Evolutionary conservation across 2,797 vertebrate genomes (phyloP), one percentile per base, ranked within the genome.

Genomic region (Acanthiza pusilla): DNA sequence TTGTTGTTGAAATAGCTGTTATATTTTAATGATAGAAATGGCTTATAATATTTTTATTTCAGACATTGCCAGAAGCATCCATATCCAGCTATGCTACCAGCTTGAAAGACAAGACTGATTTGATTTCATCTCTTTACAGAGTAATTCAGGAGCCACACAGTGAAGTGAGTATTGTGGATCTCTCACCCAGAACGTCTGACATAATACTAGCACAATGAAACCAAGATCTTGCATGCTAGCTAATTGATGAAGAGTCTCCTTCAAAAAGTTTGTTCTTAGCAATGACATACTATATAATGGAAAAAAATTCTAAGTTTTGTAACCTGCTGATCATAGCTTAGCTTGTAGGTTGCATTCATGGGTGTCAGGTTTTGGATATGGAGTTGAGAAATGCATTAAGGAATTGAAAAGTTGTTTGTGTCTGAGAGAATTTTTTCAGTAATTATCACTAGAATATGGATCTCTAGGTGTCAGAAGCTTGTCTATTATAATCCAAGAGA

Each of bases 81-180:
- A 97, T 99, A 96, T 98, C 98, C 97, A 98, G 94, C 96, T 99
- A 99, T 97, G 99, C 99, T 48, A 96, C 97, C 80, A 98, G 98
- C 93, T 96, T 99, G 94, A 99, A 98, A 97, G 98, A 99, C 80
- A 99, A 99, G 98, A 98, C 82, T 91, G 96, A 98, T 94, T 98
- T 99, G 97, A 98, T 99, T 96, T 99, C 99, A 36, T 99, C 99
- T 20, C 98, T 99, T 80, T 99, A 99, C 98, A 99, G 99, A 97
- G 99, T 99, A 93, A 98, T 99, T 94, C 98, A 99, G 94, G 99
- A 99, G 85, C 99, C 99, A 97, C 99, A 99, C 96, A 99, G 99
- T 74, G 99, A 99, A 65, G 99, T 99, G 98, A 91, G 99, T 97
- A 81, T 74, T 83, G 89, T 21, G 2, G 8, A 29, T 85, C 27